Evolutionary conservation across 2,113 vertebrate species (phyloP).

Genomic region (Notarius quadriscutis): DNA sequence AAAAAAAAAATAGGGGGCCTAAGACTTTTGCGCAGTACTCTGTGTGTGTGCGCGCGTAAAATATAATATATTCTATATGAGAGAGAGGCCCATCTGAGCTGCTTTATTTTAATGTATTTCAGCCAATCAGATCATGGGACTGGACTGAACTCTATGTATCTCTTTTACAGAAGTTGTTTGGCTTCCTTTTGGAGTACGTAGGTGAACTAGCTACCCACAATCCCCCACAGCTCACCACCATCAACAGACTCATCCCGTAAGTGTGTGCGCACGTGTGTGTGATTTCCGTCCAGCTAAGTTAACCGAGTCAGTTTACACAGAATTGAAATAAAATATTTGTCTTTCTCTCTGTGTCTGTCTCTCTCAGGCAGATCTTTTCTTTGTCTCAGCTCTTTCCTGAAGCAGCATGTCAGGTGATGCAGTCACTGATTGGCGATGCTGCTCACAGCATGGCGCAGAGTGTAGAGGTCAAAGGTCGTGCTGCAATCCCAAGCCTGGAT

Average conservation of each 20-base stretch:
- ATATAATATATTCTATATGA: too few relatives aligned
- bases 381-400: constrained; percentile 92
- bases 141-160: background rate
- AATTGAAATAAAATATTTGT: background rate
- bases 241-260: constrained; percentile 85
- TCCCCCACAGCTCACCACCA: constrained; percentile 76
- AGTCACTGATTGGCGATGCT: constrained; percentile 77
- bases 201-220: constrained; percentile 78
- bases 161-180: constrained; percentile 83
- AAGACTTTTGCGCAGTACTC: too few relatives aligned
- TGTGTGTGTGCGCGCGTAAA: too few relatives aligned
- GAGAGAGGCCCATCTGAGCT: background rate
- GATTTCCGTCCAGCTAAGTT: background rate
- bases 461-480: constrained; percentile 80
- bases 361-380: constrained; percentile 78
- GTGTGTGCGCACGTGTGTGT: constrained; percentile 58
- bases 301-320: background rate
- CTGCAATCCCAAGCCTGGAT: constrained; percentile 76
- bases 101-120: background rate
- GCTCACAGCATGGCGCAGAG: constrained; percentile 79
- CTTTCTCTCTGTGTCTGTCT: background rate
- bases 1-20: too few relatives aligned
- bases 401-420: constrained; percentile 73
- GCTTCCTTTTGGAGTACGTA: constrained; percentile 88
- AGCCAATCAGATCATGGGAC: background rate